phyloP scores from a whole-genome alignment of 2,113 vertebrate genomes.

The Candoia aspera region DNA sequence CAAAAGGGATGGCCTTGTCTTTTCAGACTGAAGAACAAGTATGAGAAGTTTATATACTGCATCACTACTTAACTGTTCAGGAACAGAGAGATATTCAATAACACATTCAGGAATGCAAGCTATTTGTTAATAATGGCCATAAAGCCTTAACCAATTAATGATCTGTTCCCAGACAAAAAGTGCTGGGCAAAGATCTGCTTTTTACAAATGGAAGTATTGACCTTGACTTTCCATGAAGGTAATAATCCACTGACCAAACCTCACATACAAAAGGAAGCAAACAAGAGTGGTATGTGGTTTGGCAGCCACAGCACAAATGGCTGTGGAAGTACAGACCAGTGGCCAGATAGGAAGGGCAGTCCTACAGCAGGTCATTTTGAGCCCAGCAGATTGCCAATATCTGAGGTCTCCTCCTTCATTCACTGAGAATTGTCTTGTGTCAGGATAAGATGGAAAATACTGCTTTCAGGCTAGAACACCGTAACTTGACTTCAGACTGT shows the following conservation, averaged over 20 bases:
- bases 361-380: background rate
- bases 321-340: background rate
- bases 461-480: background rate
- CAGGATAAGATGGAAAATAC: background rate
- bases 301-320: background rate
- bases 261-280: background rate
- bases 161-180: background rate
- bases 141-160: background rate
- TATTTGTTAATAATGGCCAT: background rate
- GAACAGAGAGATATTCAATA: background rate
- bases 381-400: background rate
- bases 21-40: background rate
- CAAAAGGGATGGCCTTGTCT: background rate
- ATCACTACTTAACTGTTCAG: background rate
- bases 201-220: background rate
- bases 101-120: background rate
- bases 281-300: background rate
- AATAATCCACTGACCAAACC: background rate
- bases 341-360: background rate
- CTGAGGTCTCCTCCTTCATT: background rate
- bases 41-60: background rate
- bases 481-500: background rate
- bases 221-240: background rate
- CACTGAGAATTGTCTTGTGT: background rate
- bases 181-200: background rate